Base-by-base conservation (phyloP, 2,797 vertebrate species). In the Poliocrania exsul region DNA sequence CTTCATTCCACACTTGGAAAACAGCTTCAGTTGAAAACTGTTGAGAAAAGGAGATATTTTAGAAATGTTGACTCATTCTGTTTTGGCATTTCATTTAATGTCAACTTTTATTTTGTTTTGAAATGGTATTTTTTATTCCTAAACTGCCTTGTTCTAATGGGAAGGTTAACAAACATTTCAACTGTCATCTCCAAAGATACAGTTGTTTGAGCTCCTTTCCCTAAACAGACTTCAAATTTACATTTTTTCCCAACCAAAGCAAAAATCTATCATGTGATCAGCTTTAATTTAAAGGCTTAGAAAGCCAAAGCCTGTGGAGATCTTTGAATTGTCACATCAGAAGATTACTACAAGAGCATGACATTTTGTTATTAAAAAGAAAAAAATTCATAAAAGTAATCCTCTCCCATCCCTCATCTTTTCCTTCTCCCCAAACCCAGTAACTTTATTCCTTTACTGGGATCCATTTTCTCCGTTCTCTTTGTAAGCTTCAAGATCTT, bases 11-110 rank as follows among this genome's bases (percentile, higher is more conserved):
- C 47, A 56, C 87, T 82, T 46, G 58, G 74, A 92, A 96, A 94
- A 92, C 13, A 90, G 26, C 14, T 92, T 82, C 72, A 70, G 51
- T 51, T 51, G 38, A 92, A 92, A 53, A 93, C 56, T 80, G 49
- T 70, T 88, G 60, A 93, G 73, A 90, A 84, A 92, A 88, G 21
- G 10, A 85, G 67, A 42, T 93, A 91, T 91, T 93, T 96, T 80
- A 73, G 78, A 93, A 93, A 89, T 40, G 71, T 80, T 96, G 92
- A 96, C 56, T 96, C 93, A 95, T 71, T 85, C 73, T 92, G 67
- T 85, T 94, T 95, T 96, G 92, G 94, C 81, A 94, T 95, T 94
- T 94, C 71, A 89, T 87, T 95, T 95, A 94, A 95, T 90, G 92
- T 86, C 93, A 96, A 69, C 67, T 91, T 92, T 89, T 87, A 82